Conservation (phyloP, 2,797 vertebrate genomes). For the Arnoldichthys spilopterus region DNA sequence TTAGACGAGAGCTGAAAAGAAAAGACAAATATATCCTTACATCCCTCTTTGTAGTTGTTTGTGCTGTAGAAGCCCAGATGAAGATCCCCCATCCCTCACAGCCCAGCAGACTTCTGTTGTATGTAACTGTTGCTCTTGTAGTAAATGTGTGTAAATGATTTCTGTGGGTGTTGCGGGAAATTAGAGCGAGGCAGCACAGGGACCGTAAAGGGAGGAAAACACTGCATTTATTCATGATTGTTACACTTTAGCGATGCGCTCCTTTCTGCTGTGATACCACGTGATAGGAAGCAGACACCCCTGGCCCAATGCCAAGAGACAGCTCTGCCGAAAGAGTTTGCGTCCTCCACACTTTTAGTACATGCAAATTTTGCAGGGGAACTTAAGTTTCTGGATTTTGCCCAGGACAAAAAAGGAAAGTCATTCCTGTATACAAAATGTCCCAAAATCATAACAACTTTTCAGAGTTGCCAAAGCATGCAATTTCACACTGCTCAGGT, state of each 20-base stretch:
- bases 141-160: conserved; percentile 40
- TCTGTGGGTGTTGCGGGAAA: conserved; percentile 1
- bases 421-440: no score
- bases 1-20: not conserved
- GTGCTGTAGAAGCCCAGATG: not conserved
- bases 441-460: no score
- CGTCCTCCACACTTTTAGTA: not conserved
- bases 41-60: conserved; percentile 22
- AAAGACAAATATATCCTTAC: conserved; percentile 8
- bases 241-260: not conserved
- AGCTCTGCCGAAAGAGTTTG: not conserved
- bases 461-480: no score
- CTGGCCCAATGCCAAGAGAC: conserved; percentile 1
- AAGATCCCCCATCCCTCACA: not conserved
- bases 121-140: conserved; percentile 13
- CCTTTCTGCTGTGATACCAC: not conserved
- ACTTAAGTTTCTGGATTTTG: not conserved
- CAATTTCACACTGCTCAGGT: no score
- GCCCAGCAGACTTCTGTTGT: conserved; percentile 1
- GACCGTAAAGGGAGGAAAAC: not conserved
- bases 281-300: not conserved
- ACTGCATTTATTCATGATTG: conserved; percentile 11
- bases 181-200: not conserved
- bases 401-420: no score
- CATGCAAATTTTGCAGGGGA: not conserved